phyloP scores from a whole-genome alignment of 2,888 invertebrate species.

The Linnaemya tessellans region DNA sequence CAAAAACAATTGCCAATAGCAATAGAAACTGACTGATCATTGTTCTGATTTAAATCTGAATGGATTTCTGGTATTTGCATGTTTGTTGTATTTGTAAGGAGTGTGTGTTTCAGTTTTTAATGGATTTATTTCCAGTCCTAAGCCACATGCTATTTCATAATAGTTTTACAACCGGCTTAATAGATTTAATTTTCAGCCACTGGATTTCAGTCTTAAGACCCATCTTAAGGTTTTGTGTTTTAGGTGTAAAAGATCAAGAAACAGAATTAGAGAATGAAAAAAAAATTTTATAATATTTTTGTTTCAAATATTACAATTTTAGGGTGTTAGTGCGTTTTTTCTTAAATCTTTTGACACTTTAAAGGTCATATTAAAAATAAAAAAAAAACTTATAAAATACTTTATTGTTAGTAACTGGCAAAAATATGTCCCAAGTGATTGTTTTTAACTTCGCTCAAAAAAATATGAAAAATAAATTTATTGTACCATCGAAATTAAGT shows the following conservation, averaged over 20 bases:
- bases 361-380: background rate
- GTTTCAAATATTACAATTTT: background rate
- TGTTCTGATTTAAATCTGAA: conserved; percentile 52
- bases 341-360: background rate
- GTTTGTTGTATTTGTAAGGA: conserved; percentile 1
- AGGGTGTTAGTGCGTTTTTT: background rate
- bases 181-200: conserved; percentile 38
- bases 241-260: background rate
- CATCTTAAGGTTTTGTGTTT: background rate
- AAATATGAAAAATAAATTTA: too few species aligned
- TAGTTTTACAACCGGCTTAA: conserved; percentile 37
- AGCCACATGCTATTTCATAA: conserved; percentile 30
- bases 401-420: too few species aligned
- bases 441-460: too few species aligned
- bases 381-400: too few species aligned
- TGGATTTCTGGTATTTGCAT: conserved; percentile 27
- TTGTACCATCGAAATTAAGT: too few species aligned
- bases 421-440: too few species aligned
- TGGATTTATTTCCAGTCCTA: conserved; percentile 16
- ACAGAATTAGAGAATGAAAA: background rate
- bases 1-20: background rate
- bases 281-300: background rate
- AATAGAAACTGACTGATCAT: conserved; percentile 17
- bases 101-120: conserved; percentile 16
- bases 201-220: background rate